phyloP scores from a whole-genome alignment of 2,113 vertebrate species.

The Circaetus gallicus region DNA sequence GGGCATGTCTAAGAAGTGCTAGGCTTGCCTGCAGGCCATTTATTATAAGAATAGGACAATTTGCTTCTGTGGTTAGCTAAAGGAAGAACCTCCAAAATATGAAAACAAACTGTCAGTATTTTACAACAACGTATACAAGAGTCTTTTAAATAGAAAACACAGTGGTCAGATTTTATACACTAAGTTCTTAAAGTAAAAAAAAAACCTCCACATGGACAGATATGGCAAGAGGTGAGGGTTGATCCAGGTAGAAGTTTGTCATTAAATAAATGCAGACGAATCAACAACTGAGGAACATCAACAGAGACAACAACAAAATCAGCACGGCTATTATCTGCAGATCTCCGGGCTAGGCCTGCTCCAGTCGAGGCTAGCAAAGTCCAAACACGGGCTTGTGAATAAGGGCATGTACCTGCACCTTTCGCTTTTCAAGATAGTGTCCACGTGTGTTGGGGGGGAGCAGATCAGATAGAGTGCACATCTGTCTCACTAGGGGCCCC shows the following conservation, averaged over 20 bases:
- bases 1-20: background rate
- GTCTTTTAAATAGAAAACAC: slow-evolving; percentile 28
- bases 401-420: background rate
- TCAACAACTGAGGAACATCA: background rate
- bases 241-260: background rate
- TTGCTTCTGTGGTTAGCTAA: background rate
- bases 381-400: background rate
- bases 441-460: background rate
- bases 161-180: background rate
- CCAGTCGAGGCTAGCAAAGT: background rate
- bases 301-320: background rate
- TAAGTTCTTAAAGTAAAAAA: background rate
- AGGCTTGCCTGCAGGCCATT: background rate
- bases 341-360: background rate
- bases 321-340: background rate
- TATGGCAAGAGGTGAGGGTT: background rate
- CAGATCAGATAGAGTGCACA: background rate
- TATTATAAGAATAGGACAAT: background rate
- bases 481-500: background rate
- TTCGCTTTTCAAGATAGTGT: background rate
- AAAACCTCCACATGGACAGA: background rate
- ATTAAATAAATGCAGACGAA: slow-evolving; percentile 30
- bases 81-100: background rate
- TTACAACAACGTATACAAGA: slow-evolving; percentile 20
- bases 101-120: background rate